Conservation (phyloP, 2,797 vertebrate genomes). For the Delichon dasypus region DNA sequence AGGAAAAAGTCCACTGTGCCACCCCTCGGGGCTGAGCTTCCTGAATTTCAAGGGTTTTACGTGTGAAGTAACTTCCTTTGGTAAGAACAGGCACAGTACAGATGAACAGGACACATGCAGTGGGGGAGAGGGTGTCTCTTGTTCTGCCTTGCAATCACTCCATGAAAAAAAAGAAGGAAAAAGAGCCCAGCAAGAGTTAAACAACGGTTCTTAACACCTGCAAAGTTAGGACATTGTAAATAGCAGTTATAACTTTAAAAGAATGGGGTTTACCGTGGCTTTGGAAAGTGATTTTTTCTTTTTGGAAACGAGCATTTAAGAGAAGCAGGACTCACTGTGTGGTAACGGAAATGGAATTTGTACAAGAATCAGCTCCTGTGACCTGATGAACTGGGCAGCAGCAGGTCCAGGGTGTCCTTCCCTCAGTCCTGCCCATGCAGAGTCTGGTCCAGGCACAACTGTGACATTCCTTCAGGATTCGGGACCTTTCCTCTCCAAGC, state of each 20-base stretch:
- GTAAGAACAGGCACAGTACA: not conserved
- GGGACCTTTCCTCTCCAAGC: not conserved
- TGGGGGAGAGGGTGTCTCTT: not conserved
- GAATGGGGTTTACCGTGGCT: not conserved
- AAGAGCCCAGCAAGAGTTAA: not conserved
- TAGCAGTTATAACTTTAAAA: not conserved
- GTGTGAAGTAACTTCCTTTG: not conserved
- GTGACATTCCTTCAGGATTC: not conserved
- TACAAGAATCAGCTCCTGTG: not conserved
- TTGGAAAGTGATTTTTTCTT: not conserved
- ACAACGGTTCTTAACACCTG: not conserved
- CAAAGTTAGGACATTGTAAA: not conserved
- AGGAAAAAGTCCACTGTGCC: accelerated
- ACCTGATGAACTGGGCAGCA: not conserved
- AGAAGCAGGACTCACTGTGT: not conserved
- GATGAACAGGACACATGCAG: not conserved
- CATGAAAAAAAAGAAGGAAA: accelerated
- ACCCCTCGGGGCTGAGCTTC: not conserved
- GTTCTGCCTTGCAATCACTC: not conserved
- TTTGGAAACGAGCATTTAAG: not conserved
- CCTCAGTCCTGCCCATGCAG: not conserved
- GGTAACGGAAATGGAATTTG: accelerated
- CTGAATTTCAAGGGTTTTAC: not conserved
- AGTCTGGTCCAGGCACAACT: not conserved
- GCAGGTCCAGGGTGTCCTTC: accelerated